These are phyloP conservation scores for Manduca sexta DNA, from an alignment of 1,140 invertebrate species.

Conservation along the genomic window DNA sequence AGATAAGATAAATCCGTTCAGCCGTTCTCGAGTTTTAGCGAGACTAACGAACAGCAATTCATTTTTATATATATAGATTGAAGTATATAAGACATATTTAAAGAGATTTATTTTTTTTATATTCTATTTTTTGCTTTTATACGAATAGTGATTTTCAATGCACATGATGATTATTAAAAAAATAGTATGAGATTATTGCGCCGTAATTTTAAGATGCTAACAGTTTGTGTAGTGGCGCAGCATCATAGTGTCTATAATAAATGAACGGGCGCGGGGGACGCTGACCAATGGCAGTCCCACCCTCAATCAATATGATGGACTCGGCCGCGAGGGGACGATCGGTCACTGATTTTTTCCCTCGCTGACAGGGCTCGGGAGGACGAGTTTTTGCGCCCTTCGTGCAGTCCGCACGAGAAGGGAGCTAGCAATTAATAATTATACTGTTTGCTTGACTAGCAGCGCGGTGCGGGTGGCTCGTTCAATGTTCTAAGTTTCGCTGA, in stretches of 20 bases:
- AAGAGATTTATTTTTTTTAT: no score
- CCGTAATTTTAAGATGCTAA: slow-evolving; percentile 2
- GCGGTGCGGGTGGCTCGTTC: slow-evolving; percentile 1
- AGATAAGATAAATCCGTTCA: no score
- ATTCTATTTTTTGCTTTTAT: background rate
- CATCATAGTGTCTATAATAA: slow-evolving; percentile 70
- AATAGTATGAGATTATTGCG: background rate
- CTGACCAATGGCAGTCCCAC: slow-evolving; percentile 66
- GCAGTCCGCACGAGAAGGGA: slow-evolving; percentile 46
- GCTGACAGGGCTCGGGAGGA: slow-evolving; percentile 68
- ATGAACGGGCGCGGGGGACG: slow-evolving; percentile 65
- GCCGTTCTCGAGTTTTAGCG: no score
- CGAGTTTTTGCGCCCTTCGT: slow-evolving; percentile 65
- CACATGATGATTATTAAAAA: background rate
- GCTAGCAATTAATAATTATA: slow-evolving; percentile 67
- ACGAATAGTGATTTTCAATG: background rate
- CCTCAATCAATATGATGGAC: slow-evolving; percentile 73
- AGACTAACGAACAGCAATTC: no score
- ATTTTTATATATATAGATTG: no score
- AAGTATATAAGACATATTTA: no score
- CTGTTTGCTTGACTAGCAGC: slow-evolving; percentile 24
- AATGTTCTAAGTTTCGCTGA: background rate
- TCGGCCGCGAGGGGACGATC: slow-evolving; percentile 69
- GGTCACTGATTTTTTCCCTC: slow-evolving; percentile 73
- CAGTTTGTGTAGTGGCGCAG: slow-evolving; percentile 29